Evolutionary conservation across 2,797 vertebrate species (phyloP).

Genomic region (Poecilia wingei): DNA sequence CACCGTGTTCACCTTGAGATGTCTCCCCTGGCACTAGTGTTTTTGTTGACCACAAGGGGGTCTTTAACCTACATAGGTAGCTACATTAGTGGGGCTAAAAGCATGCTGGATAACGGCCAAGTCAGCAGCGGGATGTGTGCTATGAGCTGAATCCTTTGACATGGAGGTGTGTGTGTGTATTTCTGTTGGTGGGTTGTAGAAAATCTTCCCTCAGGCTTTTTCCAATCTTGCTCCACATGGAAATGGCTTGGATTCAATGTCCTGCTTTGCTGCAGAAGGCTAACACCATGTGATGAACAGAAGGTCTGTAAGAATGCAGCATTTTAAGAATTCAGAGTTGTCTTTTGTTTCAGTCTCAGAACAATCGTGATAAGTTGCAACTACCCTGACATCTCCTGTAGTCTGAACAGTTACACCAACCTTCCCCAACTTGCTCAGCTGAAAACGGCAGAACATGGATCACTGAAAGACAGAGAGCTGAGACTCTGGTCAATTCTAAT

Average conservation of each 20-base stretch:
- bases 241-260: constrained; percentile 50
- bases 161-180: constrained; percentile 12
- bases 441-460: constrained; percentile 26
- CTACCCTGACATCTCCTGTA: background rate
- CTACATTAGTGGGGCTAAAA: constrained; percentile 77
- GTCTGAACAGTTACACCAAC: background rate
- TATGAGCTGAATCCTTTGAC: constrained; percentile 65
- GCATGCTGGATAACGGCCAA: constrained; percentile 74
- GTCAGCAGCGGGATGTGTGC: constrained; percentile 69
- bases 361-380: background rate
- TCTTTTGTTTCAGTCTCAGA: background rate
- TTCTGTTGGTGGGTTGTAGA: background rate
- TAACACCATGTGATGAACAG: constrained; percentile 31
- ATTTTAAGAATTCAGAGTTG: background rate
- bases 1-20: constrained; percentile 73
- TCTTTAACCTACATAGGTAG: constrained; percentile 84
- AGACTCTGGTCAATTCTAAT: constrained; percentile 72
- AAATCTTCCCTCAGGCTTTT: constrained; percentile 60
- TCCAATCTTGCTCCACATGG: constrained; percentile 52
- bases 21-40: constrained; percentile 68
- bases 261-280: constrained; percentile 45
- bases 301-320: constrained; percentile 23
- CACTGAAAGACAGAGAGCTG: constrained; percentile 49
- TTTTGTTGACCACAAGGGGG: constrained; percentile 74
- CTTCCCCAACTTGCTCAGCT: constrained; percentile 7